Percentiles rank a stretch among this genome's conserved stretches.
Evolutionary conservation across 1,140 invertebrate species (phyloP).

Genomic region (Diploscapter pachys): DNA sequence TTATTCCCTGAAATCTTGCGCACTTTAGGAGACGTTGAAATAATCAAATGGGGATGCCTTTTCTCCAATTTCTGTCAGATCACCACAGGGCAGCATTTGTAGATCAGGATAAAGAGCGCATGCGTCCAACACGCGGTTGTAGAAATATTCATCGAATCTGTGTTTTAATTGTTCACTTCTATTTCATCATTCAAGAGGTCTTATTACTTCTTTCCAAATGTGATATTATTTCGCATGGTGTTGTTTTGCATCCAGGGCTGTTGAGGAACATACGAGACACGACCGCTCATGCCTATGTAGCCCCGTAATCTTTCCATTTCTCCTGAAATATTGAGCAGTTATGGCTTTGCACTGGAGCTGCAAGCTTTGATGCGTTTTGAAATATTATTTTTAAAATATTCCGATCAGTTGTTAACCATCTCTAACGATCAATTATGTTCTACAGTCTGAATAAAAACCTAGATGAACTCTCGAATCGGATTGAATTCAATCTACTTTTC

Average conservation of each 20-base stretch:
- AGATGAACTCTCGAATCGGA: no score
- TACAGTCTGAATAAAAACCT: no score
- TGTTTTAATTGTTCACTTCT: no score
- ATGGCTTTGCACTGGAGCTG: no score
- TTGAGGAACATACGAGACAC: constrained; percentile 78
- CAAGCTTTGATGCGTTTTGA: no score
- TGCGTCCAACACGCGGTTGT: constrained; percentile 61
- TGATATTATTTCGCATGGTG: constrained; percentile 75
- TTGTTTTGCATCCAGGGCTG: constrained; percentile 79
- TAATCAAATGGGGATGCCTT: constrained; percentile 17
- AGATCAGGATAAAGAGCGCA: constrained; percentile 69
- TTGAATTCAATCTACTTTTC: no score
- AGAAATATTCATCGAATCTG: constrained; percentile 47
- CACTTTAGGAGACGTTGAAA: not conserved
- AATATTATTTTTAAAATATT: constrained; percentile 36
- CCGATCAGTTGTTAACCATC: no score
- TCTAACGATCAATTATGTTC: no score
- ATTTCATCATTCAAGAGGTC: no score
- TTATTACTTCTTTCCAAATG: constrained; percentile 68
- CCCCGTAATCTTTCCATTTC: constrained; percentile 52
- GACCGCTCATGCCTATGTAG: constrained; percentile 64
- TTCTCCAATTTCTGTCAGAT: constrained; percentile 66
- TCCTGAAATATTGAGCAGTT: constrained; percentile 15
- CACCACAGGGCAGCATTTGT: constrained; percentile 68
- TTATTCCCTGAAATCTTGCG: constrained; percentile 63